Evolutionary conservation across 2,888 invertebrate species (phyloP).

Genomic region (Orgyia antiqua): DNA sequence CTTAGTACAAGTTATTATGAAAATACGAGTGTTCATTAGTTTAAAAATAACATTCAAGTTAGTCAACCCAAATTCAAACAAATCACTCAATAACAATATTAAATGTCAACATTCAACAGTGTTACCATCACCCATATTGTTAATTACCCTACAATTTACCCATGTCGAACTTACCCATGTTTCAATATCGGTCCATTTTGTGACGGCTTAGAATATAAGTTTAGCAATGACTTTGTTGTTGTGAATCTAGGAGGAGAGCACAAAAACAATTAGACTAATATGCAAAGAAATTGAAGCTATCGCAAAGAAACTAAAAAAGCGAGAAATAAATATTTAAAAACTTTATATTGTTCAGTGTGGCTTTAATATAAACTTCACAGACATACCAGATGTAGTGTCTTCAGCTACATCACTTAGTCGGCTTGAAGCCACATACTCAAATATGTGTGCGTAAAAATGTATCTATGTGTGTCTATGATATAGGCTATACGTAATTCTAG

Average conservation of each 20-base stretch:
- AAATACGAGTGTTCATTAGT: too few species aligned
- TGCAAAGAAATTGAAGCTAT: slow-evolving; percentile 23
- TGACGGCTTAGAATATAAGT: slow-evolving; percentile 82
- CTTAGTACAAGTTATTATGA: too few species aligned
- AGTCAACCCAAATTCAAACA: slow-evolving; percentile 4
- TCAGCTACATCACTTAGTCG: too few species aligned
- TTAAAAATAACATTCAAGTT: slow-evolving; percentile 15
- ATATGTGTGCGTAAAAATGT: too few species aligned
- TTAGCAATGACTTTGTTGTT: slow-evolving; percentile 83
- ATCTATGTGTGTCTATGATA: too few species aligned
- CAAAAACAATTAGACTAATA: slow-evolving; percentile 41
- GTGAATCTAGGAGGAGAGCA: slow-evolving; percentile 80
- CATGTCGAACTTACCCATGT: slow-evolving; percentile 81
- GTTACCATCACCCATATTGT: slow-evolving; percentile 15
- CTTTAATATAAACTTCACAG: too few species aligned
- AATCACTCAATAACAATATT: slow-evolving; percentile 13
- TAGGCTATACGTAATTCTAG: too few species aligned
- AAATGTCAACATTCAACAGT: background rate
- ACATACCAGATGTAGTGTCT: too few species aligned
- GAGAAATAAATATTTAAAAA: background rate
- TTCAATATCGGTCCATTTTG: slow-evolving; percentile 80
- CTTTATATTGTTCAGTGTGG: background rate
- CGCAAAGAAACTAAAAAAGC: slow-evolving; percentile 1
- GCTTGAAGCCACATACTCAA: too few species aligned
- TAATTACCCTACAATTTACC: slow-evolving; percentile 4